Conservation (phyloP, 2,113 vertebrate genomes). For the Thinocorus orbignyianus region DNA sequence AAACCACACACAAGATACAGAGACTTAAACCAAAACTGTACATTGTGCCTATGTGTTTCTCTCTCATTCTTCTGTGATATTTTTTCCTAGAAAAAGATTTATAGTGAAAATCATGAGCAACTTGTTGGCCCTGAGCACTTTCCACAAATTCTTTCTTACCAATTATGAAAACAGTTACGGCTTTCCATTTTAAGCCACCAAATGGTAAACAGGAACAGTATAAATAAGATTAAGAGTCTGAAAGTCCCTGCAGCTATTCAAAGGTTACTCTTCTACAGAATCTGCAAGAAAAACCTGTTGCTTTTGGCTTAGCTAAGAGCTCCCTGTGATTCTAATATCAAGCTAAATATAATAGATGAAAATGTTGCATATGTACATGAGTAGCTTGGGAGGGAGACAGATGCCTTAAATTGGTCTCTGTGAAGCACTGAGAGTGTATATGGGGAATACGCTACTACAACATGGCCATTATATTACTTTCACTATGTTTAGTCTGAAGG, state of each 20-base stretch:
- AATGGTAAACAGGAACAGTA: neutral
- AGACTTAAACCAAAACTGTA: neutral
- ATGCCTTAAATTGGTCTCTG: conserved; percentile 26
- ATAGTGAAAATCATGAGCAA: neutral
- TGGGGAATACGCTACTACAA: neutral
- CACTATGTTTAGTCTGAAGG: neutral
- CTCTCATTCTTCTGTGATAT: neutral
- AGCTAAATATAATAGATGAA: conserved; percentile 37
- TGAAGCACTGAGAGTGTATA: neutral
- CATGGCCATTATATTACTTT: neutral
- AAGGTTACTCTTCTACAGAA: neutral
- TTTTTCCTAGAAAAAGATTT: neutral
- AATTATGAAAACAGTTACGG: neutral
- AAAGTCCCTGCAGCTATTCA: conserved; percentile 28
- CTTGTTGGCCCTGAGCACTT: neutral
- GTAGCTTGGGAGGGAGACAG: conserved; percentile 3
- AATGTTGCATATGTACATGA: neutral
- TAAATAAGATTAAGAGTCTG: neutral
- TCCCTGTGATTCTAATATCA: neutral
- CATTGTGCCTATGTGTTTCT: neutral
- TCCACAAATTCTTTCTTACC: neutral
- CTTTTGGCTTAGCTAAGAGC: conserved; percentile 6
- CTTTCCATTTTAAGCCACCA: neutral
- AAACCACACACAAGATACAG: neutral
- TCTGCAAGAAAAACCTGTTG: conserved; percentile 14